These are phyloP conservation scores for Clostera curtula DNA, from an alignment of 2,888 invertebrate genomes.

Conservation along the genomic window DNA sequence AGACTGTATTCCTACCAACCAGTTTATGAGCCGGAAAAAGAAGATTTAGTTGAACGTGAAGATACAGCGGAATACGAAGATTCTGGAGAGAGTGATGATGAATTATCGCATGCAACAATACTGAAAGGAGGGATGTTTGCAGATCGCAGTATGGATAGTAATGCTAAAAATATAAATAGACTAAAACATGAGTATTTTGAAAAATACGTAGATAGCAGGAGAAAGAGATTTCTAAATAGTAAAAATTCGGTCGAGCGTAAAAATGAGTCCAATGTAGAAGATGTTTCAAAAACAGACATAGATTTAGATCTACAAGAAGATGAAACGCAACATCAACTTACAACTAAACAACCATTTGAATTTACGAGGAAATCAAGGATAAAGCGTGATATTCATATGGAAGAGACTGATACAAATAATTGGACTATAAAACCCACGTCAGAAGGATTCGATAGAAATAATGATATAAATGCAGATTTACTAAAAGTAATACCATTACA, in stretches of 20 bases:
- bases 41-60: constrained; percentile 43
- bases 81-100: constrained; percentile 40
- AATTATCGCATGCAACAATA: constrained; percentile 50
- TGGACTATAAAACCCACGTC: constrained; percentile 34
- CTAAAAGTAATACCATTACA: constrained; percentile 56
- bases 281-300: constrained; percentile 26
- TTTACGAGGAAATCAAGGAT: constrained; percentile 31
- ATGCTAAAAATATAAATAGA: constrained; percentile 48
- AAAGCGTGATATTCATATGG: constrained; percentile 40
- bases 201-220: constrained; percentile 56
- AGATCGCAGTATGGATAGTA: constrained; percentile 33
- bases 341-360: constrained; percentile 15
- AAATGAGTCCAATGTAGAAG: constrained; percentile 32
- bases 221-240: constrained; percentile 53
- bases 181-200: constrained; percentile 65
- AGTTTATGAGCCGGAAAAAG: constrained; percentile 63
- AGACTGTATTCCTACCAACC: constrained; percentile 65
- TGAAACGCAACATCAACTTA: constrained; percentile 26
- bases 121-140: constrained; percentile 60
- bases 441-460: constrained; percentile 25
- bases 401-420: constrained; percentile 40
- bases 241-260: constrained; percentile 38
- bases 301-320: constrained; percentile 39
- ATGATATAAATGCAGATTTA: constrained; percentile 37
- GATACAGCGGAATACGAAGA: constrained; percentile 50